Conservation (phyloP, 2,888 invertebrate species). For the Drosophila parthenogenetica region DNA sequence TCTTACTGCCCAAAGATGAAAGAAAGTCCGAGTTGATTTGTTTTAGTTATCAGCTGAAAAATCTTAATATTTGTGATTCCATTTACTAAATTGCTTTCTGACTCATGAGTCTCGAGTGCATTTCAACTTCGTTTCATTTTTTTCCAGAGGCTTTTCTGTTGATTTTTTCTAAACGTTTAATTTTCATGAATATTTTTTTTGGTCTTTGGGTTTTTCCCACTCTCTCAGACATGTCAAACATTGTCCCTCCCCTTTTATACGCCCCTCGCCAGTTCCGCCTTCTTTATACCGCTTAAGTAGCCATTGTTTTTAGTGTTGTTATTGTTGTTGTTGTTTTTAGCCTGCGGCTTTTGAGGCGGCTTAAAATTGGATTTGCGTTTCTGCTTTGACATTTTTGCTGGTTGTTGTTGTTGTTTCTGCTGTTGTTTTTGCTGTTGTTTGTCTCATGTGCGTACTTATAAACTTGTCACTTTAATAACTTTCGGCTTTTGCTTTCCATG, state of each 20-base stretch:
- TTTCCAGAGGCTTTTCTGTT: conserved; percentile 12
- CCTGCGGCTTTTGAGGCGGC: conserved; percentile 72
- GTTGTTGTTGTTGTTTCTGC: conserved; percentile 17
- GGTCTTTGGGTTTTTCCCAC: not conserved
- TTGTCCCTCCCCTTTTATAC: not conserved
- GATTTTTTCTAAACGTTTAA: conserved; percentile 51
- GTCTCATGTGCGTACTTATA: conserved; percentile 66
- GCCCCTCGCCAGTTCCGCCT: not conserved
- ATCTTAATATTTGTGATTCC: not conserved
- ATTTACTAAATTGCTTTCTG: not conserved
- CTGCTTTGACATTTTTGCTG: conserved; percentile 54
- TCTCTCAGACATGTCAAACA: not conserved
- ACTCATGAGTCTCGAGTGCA: conserved; percentile 17
- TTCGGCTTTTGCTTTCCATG: conserved; percentile 33
- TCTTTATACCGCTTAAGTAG: conserved; percentile 62
- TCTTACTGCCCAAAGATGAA: too few relatives aligned
- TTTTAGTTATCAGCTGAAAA: not conserved
- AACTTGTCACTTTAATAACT: conserved; percentile 78
- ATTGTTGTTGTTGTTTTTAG: conserved; percentile 53
- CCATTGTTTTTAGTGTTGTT: conserved; percentile 68
- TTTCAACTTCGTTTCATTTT: conserved; percentile 11
- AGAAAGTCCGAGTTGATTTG: too few relatives aligned
- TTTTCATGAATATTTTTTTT: conserved; percentile 51
- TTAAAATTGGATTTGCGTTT: conserved; percentile 79
- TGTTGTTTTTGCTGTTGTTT: conserved; percentile 32